Conservation (phyloP, 2,797 vertebrate species). For the Numenius phaeopus region DNA sequence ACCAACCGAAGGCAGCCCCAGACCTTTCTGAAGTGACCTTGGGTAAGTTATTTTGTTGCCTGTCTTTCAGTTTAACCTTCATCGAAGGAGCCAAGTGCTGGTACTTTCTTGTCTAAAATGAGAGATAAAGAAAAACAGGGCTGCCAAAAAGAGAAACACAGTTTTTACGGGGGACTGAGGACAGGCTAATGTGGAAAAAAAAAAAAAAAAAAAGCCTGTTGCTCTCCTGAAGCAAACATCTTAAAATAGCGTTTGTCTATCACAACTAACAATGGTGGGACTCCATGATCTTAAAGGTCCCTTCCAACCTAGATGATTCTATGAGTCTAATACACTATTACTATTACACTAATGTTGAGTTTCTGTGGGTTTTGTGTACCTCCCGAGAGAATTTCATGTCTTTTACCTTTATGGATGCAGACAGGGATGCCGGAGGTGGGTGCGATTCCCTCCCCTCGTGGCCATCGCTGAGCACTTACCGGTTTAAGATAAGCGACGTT, state of each 20-base stretch:
- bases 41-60: background rate
- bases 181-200: background rate
- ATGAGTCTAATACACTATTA: background rate
- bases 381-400: background rate
- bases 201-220: background rate
- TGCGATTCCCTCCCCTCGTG: rapidly evolving
- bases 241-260: rapidly evolving
- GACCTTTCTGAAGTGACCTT: background rate
- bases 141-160: background rate
- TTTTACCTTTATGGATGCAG: rapidly evolving
- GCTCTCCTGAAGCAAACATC: background rate
- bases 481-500: slow-evolving; percentile 94
- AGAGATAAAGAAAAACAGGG: background rate
- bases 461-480: slow-evolving; percentile 78
- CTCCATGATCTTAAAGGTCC: background rate
- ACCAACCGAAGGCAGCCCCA: rapidly evolving
- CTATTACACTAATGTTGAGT: rapidly evolving
- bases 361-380: background rate
- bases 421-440: background rate
- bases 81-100: background rate
- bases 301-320: background rate
- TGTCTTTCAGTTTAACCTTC: background rate
- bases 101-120: background rate
- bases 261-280: background rate
- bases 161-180: background rate